Conservation (phyloP, 2,113 vertebrate genomes). For the Marcusenius ussheri region DNA sequence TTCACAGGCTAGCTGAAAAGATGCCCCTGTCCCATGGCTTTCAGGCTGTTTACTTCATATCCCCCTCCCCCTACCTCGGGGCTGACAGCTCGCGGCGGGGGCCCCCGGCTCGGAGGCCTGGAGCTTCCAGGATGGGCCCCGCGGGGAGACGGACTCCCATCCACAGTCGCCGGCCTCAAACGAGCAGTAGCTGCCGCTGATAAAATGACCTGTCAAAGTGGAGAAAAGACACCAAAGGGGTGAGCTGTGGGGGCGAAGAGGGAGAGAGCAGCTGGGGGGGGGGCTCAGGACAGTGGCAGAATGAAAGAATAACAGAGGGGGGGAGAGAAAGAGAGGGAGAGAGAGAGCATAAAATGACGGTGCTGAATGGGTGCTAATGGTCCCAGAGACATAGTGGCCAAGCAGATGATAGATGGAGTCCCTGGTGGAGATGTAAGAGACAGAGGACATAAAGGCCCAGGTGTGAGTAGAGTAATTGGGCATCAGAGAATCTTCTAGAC, state of each 20-base stretch:
- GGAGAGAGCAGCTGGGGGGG: slow-evolving; percentile 1
- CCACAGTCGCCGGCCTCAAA: slow-evolving; percentile 83
- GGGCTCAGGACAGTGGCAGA: background rate
- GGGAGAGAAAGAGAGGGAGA: background rate
- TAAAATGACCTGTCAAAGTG: slow-evolving; percentile 69
- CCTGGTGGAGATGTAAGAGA: background rate
- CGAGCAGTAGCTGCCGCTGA: slow-evolving; percentile 82
- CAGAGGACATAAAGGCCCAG: background rate
- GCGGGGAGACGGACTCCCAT: slow-evolving; percentile 59
- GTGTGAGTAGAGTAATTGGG: background rate
- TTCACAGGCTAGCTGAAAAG: background rate
- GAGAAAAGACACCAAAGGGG: slow-evolving; percentile 9
- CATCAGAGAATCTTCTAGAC: background rate
- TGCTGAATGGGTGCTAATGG: slow-evolving; percentile 7
- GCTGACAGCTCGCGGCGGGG: slow-evolving; percentile 50
- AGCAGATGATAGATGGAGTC: background rate
- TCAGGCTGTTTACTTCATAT: background rate
- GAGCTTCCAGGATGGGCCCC: slow-evolving; percentile 64
- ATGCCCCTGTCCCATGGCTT: background rate
- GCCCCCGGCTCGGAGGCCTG: slow-evolving; percentile 50
- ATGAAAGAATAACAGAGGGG: slow-evolving; percentile 1
- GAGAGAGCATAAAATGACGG: slow-evolving; percentile 13
- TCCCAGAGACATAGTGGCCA: background rate
- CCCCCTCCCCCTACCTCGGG: slow-evolving; percentile 47
- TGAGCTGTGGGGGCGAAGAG: background rate